Evolutionary conservation across 2,797 vertebrate species (phyloP).

Genomic region (Hypotaenidia okinawae): DNA sequence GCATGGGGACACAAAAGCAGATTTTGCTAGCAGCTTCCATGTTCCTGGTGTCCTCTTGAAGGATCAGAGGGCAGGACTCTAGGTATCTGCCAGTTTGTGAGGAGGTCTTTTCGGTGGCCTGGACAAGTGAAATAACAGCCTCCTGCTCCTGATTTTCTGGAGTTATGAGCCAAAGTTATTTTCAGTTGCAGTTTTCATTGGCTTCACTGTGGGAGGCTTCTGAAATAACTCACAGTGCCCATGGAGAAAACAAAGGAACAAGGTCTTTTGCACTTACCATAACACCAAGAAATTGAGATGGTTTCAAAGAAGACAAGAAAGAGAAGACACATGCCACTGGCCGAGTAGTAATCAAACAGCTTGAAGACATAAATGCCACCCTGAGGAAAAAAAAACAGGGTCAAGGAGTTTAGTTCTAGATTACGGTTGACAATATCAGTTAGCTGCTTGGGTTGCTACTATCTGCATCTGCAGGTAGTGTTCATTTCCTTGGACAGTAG

Average conservation of each 20-base stretch:
- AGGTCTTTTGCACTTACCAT: constrained; percentile 77
- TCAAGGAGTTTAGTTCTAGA: not conserved
- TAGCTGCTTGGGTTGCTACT: not conserved
- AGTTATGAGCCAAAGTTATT: not conserved
- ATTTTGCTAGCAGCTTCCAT: not conserved
- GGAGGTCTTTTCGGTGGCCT: not conserved
- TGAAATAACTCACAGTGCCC: not conserved
- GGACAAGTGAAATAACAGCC: not conserved
- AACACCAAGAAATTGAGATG: constrained; percentile 91
- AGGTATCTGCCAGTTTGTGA: not conserved
- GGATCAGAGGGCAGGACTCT: not conserved
- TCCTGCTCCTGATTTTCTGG: not conserved
- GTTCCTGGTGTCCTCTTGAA: not conserved
- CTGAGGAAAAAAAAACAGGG: constrained; percentile 70
- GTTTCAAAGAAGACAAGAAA: constrained; percentile 95
- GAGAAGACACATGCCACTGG: constrained; percentile 93
- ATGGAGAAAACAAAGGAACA: not conserved
- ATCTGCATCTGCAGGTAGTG: not conserved
- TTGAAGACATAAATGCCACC: constrained; percentile 93
- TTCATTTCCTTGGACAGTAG: not conserved
- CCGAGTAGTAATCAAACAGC: constrained; percentile 94
- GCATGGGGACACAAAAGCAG: not conserved
- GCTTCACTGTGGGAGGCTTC: not conserved
- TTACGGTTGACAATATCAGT: not conserved
- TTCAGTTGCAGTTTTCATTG: not conserved